phyloP scores from a whole-genome alignment of 2,113 vertebrate species.

The Ctenomys sociabilis region DNA sequence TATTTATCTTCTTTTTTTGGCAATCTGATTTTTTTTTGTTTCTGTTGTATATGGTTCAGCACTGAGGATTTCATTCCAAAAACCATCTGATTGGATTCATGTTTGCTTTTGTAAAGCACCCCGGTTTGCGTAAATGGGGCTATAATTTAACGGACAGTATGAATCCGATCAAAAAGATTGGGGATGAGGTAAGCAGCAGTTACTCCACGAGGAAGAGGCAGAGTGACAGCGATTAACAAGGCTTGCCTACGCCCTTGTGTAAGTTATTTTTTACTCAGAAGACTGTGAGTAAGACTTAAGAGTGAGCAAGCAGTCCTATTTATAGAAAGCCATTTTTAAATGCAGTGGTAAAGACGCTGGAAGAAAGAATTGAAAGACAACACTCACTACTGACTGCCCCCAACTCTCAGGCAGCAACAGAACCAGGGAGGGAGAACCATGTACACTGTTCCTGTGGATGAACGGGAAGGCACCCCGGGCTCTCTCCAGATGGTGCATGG shows the following conservation, averaged over 20 bases:
- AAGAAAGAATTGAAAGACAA: neutral
- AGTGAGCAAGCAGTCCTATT: slow-evolving; percentile 91
- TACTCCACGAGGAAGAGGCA: slow-evolving; percentile 76
- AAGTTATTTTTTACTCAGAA: slow-evolving; percentile 91
- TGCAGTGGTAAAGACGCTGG: slow-evolving; percentile 75
- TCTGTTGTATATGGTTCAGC: neutral
- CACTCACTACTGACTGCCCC: slow-evolving; percentile 45
- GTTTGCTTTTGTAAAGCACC: neutral
- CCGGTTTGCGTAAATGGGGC: neutral
- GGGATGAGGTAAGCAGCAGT: neutral
- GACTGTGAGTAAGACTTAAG: slow-evolving; percentile 91
- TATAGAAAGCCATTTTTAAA: slow-evolving; percentile 90
- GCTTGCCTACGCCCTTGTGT: slow-evolving; percentile 84
- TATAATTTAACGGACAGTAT: neutral
- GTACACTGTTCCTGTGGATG: neutral
- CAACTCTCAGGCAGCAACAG: neutral
- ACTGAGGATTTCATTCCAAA: neutral
- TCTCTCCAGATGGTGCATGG: slow-evolving; percentile 78
- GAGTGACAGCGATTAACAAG: slow-evolving; percentile 87
- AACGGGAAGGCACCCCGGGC: neutral
- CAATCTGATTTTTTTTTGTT: neutral
- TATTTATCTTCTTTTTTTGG: neutral
- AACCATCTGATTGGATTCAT: neutral
- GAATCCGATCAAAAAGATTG: neutral
- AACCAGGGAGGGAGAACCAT: neutral